Base-by-base conservation (phyloP, 1,140 invertebrate species). In the Tetraneura akinire region DNA sequence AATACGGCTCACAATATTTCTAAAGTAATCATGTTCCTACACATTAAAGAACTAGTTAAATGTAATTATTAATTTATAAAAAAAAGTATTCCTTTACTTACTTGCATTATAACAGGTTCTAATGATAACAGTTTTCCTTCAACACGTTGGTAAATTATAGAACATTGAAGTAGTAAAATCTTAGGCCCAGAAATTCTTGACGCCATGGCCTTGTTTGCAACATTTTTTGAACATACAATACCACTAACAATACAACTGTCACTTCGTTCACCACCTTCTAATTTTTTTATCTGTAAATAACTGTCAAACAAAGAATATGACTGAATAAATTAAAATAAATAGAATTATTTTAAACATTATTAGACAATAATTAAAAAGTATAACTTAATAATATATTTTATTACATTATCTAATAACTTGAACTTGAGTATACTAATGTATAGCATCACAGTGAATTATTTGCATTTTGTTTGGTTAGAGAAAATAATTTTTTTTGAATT, bases 281-380 rank as follows among this genome's bases (percentile, higher is more conserved):
- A 91, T 86, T 97, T 97, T 87, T 98, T 98, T 81, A 98, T 91
- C 84, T 97, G 94, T 18, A 98, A 91, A 87, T 96, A 87, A 66
- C 86, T 87, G 78, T 2, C 32, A 82, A 49, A 42, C 23, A 74
- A 47, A 45, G 45, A 1, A 66, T 42, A n/a, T 57, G 1, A 42
- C 1, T 2, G 21, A 13, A 45, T 68, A 45, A n/a, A n/a, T n/a
- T n/a, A n/a, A n/a, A n/a, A n/a, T n/a, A n/a, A n/a, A n/a, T n/a
- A n/a, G n/a, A n/a, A n/a, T n/a, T n/a, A n/a, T n/a, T n/a, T n/a
- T n/a, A n/a, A n/a, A n/a, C n/a, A n/a, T n/a, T n/a, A n/a, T n/a
- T n/a, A n/a, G n/a, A n/a, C n/a, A n/a, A n/a, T n/a, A n/a, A n/a
- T n/a, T n/a, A n/a, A n/a, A n/a, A n/a, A n/a, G n/a, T n/a, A n/a